These are phyloP conservation scores for Nineta flava DNA, from an alignment of 2,888 invertebrate genomes.

Conservation along the genomic window DNA sequence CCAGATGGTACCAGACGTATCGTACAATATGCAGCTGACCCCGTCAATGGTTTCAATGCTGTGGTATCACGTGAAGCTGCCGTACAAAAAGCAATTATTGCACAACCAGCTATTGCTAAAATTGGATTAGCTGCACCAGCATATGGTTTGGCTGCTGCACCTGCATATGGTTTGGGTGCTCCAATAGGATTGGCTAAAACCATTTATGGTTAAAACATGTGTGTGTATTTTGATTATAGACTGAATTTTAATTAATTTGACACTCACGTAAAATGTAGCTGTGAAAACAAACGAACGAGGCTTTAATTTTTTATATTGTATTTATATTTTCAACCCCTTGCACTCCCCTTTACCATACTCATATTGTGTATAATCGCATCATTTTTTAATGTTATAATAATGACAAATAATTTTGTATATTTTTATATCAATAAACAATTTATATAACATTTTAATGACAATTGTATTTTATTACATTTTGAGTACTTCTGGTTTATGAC, in stretches of 20 bases:
- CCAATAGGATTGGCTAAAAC: background rate
- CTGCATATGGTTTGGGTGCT: background rate
- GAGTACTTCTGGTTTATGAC: no score
- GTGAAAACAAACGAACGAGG: background rate
- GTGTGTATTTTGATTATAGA: no score
- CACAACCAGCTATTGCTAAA: slow-evolving; percentile 18
- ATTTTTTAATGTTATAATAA: no score
- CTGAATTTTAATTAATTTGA: background rate
- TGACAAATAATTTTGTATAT: no score
- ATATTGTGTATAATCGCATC: no score
- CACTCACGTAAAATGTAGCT: background rate
- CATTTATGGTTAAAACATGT: background rate
- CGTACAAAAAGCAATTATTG: slow-evolving; percentile 9
- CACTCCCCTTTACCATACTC: no score
- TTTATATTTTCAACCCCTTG: background rate
- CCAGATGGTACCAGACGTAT: slow-evolving; percentile 1
- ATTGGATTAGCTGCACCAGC: slow-evolving; percentile 4
- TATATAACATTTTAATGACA: no score
- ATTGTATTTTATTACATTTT: no score
- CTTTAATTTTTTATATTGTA: background rate
- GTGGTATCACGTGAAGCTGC: slow-evolving; percentile 5
- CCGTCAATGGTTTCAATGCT: slow-evolving; percentile 1
- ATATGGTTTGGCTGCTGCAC: background rate
- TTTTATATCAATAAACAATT: no score
- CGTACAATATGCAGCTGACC: background rate